A percentile compares a stretch with the other conserved stretches of the same genome.
Conservation (phyloP, 2,797 vertebrate species). For the Clamator glandarius region DNA sequence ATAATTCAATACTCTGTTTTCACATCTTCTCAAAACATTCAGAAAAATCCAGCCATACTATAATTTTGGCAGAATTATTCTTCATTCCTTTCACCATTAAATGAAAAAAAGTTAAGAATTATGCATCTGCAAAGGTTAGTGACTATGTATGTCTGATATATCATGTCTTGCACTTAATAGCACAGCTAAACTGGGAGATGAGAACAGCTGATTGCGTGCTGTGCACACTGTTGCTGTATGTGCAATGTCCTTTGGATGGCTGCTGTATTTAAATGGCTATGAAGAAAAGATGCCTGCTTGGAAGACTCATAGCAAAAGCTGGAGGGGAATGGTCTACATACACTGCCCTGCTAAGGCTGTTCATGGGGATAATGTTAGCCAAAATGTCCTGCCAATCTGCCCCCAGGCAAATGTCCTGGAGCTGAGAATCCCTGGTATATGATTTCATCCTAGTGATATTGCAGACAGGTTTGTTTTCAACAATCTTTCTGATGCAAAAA, state of each 20-base stretch:
- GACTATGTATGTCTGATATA: neutral
- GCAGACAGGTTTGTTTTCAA: neutral
- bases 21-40: neutral
- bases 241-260: accelerated
- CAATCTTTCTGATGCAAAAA: neutral
- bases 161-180: neutral
- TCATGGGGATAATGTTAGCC: neutral
- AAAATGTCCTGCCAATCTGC: neutral
- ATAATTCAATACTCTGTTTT: neutral
- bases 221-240: accelerated
- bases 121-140: neutral
- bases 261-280: neutral
- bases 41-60: neutral
- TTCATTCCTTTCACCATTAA: neutral
- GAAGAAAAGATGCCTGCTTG: neutral
- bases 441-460: neutral
- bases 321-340: neutral
- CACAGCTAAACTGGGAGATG: neutral
- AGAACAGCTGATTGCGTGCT: accelerated
- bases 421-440: neutral
- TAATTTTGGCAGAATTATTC: neutral
- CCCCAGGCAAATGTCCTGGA: neutral
- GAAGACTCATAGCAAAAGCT: neutral
- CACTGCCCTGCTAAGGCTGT: neutral
- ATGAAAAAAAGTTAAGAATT: neutral